Evolutionary conservation across 2,113 vertebrate species (phyloP), one percentile per base, ranked within the genome.

Genomic region (Turdus rufiventris): DNA sequence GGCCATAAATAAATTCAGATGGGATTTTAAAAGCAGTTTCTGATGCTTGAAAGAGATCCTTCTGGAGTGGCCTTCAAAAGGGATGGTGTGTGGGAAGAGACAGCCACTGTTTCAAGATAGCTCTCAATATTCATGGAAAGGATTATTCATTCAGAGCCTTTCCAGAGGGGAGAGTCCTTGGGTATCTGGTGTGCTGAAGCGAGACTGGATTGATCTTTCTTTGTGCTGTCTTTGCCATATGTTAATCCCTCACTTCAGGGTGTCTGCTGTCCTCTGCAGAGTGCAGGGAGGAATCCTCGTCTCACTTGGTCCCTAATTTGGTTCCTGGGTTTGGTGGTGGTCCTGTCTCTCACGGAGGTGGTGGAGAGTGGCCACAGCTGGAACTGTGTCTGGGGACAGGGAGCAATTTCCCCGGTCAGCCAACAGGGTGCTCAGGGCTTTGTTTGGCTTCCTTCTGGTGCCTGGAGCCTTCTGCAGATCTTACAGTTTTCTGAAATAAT

Each of bases 1-100:
- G 60, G 51, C 84, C 72, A 47, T 94, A 94, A 92, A 93, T 93
- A 93, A 76, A 80, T 74, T 54, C 50, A 60, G 29, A 43, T 0
- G 3, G 60, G 58, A 62, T 90, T 96, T 96, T 86, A 88, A 66
- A 93, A 71, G 75, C 68, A 80, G 68, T 95, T 91, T 90, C 65
- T 86, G 88, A 92, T 62, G 56, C 82, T 95, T 86, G 91, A 60
- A 74, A 83, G 63, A 86, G 56, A 76, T 67, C 40, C 24, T 63
- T 94, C 67, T 80, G 75, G 54, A 91, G 60, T 38, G 54, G 91
- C 72, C 92, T 95, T 93, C 88, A 77, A 83, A 94, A 70, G 33
- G 68, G 43, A 8, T 93, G 56, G 60, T 86, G 79, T 53, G 63
- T 92, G 88, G 75, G 75, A 90, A 90, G 63, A 66, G 82, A 65